Evolutionary conservation across 2,888 invertebrate species (phyloP).

Genomic region (Phasia obesa): DNA sequence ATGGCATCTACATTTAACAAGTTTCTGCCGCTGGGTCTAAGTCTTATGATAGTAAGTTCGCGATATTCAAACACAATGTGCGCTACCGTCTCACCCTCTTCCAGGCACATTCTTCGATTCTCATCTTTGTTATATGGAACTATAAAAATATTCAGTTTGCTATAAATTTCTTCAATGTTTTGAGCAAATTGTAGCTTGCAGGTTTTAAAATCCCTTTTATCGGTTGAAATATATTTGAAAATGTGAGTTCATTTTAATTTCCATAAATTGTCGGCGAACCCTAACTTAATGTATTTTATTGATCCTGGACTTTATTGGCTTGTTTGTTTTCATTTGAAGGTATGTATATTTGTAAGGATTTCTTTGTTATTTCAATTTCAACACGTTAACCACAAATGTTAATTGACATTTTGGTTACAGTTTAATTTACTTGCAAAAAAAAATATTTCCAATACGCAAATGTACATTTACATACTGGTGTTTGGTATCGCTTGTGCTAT

Average conservation of each 20-base stretch:
- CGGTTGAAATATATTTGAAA: too few species aligned
- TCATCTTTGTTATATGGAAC: too few species aligned
- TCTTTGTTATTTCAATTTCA: constrained; percentile 39
- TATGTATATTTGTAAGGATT: background rate
- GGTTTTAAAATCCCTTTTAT: too few species aligned
- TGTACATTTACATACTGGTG: constrained; percentile 8
- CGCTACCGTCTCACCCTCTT: too few species aligned
- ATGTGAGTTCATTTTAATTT: background rate
- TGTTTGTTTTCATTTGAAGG: background rate
- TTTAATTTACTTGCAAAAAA: constrained; percentile 37
- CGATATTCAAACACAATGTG: too few species aligned
- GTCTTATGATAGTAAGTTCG: too few species aligned
- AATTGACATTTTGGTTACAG: constrained; percentile 64
- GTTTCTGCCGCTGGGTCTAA: too few species aligned
- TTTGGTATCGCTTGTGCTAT: constrained; percentile 27
- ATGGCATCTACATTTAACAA: too few species aligned
- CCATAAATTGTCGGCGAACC: background rate
- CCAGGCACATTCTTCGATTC: too few species aligned
- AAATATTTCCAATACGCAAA: constrained; percentile 14
- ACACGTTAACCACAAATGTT: constrained; percentile 66
- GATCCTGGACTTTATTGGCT: background rate
- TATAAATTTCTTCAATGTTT: too few species aligned
- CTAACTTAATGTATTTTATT: background rate
- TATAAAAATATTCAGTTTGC: too few species aligned
- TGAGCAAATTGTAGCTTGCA: too few species aligned